Conservation (phyloP, 92 coral and sea anemone species). For the Palythoa heliodiscus region DNA sequence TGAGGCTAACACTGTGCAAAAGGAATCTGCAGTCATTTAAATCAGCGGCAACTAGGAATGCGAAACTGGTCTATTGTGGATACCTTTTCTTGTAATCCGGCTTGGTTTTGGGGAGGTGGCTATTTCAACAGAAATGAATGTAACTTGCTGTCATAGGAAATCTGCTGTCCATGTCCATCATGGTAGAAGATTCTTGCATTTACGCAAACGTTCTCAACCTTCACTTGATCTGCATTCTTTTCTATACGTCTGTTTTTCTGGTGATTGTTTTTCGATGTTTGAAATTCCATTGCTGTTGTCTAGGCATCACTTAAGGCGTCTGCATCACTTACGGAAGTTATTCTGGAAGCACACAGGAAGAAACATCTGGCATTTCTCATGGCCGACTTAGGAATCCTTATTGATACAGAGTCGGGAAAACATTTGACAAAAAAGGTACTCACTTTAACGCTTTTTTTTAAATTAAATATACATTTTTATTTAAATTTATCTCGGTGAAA, state of each 20-base stretch:
- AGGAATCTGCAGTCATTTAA: too few species aligned
- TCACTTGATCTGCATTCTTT: not conserved
- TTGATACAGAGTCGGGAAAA: slow-evolving; percentile 82
- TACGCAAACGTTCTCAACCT: too few species aligned
- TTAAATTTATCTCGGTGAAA: not conserved
- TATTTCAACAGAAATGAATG: too few species aligned
- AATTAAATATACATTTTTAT: not conserved
- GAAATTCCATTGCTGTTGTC: not conserved
- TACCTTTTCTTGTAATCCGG: too few species aligned
- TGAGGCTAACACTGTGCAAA: too few species aligned
- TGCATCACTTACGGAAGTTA: slow-evolving; percentile 92
- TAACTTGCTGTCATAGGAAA: too few species aligned
- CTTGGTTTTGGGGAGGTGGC: too few species aligned
- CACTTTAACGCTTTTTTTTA: not conserved
- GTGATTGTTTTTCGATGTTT: not conserved
- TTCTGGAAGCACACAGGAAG: slow-evolving; percentile 95
- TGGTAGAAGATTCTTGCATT: too few species aligned
- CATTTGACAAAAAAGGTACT: slow-evolving; percentile 80
- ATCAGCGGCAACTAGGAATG: too few species aligned
- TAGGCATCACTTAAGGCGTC: slow-evolving; percentile 91
- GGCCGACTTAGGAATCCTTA: slow-evolving; percentile 96
- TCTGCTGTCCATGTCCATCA: too few species aligned
- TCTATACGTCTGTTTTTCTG: not conserved
- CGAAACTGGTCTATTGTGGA: too few species aligned
- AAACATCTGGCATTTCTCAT: slow-evolving; percentile 95